Percentiles rank a stretch among this genome's conserved stretches.
These are phyloP conservation scores for Acrocera orbiculus DNA, from an alignment of 2,888 invertebrate genomes.

Conservation along the genomic window DNA sequence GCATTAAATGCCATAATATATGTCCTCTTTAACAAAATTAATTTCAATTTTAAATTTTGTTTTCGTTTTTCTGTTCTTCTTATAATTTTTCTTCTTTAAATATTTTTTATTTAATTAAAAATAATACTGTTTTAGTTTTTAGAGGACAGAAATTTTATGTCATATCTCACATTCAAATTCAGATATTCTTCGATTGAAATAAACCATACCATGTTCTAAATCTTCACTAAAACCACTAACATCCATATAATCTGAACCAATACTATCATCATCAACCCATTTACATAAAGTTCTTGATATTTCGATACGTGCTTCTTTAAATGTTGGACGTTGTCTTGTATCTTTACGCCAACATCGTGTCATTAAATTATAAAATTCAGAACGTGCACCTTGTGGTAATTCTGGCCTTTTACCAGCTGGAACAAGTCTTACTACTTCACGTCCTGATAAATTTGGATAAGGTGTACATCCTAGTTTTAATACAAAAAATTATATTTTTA, in stretches of 20 bases:
- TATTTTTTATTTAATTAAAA: too few species aligned
- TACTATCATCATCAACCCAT: constrained; percentile 29
- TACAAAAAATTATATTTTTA: neutral
- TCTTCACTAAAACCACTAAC: constrained; percentile 32
- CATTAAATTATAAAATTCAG: constrained; percentile 47
- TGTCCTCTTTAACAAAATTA: too few species aligned
- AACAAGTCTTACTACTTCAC: constrained; percentile 65
- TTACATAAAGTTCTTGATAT: constrained; percentile 27
- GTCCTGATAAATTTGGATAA: constrained; percentile 67
- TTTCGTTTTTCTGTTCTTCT: too few species aligned
- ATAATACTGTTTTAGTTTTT: too few species aligned
- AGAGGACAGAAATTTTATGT: constrained; percentile 12
- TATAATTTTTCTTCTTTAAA: too few species aligned
- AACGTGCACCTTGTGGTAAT: constrained; percentile 60
- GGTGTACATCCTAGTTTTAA: constrained; percentile 55
- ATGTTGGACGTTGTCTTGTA: constrained; percentile 53
- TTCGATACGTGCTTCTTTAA: constrained; percentile 38
- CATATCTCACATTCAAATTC: constrained; percentile 48
- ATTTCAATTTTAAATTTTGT: too few species aligned
- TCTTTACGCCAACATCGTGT: constrained; percentile 48
- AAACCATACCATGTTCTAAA: constrained; percentile 31
- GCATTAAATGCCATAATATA: too few species aligned
- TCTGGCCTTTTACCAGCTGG: constrained; percentile 62
- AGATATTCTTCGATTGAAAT: constrained; percentile 36
- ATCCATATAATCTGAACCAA: constrained; percentile 31